Evolutionary conservation across 2,113 vertebrate species (phyloP).

Genomic region (Ceratotherium simum): DNA sequence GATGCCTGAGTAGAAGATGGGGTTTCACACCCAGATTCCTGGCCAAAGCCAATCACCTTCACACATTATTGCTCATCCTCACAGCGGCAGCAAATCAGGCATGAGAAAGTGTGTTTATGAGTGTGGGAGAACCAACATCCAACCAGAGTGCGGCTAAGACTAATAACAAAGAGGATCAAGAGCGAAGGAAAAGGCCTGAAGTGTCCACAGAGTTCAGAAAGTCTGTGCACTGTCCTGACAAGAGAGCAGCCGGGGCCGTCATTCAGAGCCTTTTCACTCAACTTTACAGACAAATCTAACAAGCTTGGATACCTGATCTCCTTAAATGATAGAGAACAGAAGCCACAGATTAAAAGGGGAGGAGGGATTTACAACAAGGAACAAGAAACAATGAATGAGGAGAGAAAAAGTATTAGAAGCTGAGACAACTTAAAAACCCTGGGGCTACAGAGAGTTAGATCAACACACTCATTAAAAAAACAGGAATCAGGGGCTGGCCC

Average conservation of each 20-base stretch:
- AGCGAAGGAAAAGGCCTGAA: too few species aligned
- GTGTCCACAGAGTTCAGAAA: not conserved
- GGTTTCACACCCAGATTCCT: conserved; percentile 93
- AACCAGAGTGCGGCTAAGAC: not conserved
- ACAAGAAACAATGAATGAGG: not conserved
- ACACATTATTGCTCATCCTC: not conserved
- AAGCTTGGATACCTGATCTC: not conserved
- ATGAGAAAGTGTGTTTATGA: not conserved
- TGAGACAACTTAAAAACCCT: not conserved
- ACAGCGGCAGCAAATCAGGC: not conserved
- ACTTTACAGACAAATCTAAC: not conserved
- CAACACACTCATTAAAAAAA: not conserved
- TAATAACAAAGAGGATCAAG: not conserved
- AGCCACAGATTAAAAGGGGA: not conserved
- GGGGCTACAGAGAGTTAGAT: not conserved
- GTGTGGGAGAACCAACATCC: not conserved
- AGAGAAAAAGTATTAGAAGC: not conserved
- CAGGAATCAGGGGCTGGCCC: not conserved
- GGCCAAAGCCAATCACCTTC: conserved; percentile 49
- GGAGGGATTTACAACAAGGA: not conserved
- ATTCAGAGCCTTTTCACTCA: not conserved
- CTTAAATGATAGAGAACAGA: not conserved
- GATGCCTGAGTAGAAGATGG: conserved; percentile 92
- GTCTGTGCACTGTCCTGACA: not conserved
- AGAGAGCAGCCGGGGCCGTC: not conserved